A percentile compares a stretch with the other conserved stretches of the same genome.
These are phyloP conservation scores for Pantherophis vulpinus DNA, from an alignment of 2,797 vertebrate species.

Conservation along the genomic window DNA sequence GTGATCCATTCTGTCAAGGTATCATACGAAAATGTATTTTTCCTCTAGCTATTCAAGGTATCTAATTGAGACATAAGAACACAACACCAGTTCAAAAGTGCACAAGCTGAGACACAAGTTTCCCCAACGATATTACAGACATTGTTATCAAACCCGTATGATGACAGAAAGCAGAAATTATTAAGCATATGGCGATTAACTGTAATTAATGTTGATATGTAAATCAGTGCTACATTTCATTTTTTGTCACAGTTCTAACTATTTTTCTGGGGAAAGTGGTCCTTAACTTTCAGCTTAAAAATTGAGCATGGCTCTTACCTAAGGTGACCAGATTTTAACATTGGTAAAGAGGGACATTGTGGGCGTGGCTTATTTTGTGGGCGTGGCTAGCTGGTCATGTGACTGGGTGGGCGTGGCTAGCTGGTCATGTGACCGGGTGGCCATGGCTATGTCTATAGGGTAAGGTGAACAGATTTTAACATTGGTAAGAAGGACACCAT, in stretches of 20 bases:
- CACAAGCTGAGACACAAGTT: neutral
- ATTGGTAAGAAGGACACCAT: no score
- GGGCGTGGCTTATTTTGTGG: no score
- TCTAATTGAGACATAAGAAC: slow-evolving; percentile 34
- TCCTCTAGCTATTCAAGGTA: slow-evolving; percentile 19
- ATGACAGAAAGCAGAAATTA: neutral
- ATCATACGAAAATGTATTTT: slow-evolving; percentile 3
- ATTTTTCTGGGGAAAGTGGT: neutral
- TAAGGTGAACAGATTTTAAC: no score
- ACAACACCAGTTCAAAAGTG: slow-evolving; percentile 11
- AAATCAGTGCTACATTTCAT: neutral
- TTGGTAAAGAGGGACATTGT: no score
- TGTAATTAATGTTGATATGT: neutral
- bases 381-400: no score
- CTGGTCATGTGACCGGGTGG: no score
- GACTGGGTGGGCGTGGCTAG: no score
- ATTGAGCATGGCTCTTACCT: neutral
- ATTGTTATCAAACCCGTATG: neutral
- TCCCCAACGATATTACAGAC: neutral
- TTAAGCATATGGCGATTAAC: neutral
- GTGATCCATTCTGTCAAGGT: slow-evolving; percentile 39
- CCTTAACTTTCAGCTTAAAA: neutral
- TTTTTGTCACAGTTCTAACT: neutral
- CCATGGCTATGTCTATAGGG: no score
- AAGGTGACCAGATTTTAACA: no score